Conservation (phyloP, 2,888 invertebrate species). For the Cyclophora punctaria region DNA sequence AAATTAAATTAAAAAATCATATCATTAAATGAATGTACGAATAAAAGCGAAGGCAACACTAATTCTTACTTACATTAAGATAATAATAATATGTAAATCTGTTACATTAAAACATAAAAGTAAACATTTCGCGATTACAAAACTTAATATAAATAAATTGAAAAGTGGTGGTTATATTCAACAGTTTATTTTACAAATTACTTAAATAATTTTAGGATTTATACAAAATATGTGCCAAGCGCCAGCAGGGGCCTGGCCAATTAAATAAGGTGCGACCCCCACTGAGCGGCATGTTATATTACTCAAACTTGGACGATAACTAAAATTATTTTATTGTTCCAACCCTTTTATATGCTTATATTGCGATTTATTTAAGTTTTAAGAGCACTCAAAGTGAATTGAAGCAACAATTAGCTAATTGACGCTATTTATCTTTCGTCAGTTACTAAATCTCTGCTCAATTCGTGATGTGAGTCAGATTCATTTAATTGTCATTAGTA, state of each 20-base stretch:
- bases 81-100: no score
- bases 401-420: no score
- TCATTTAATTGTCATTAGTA: no score
- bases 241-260: slow-evolving; percentile 16
- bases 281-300: slow-evolving; percentile 17
- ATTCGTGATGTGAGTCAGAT: no score
- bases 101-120: background rate
- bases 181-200: slow-evolving; percentile 1
- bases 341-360: background rate
- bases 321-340: slow-evolving; percentile 9
- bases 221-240: slow-evolving; percentile 7
- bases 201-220: slow-evolving; percentile 1
- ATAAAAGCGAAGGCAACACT: no score
- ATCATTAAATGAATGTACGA: no score
- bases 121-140: background rate
- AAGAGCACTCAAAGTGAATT: background rate
- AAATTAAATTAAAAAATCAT: no score
- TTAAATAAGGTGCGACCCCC: slow-evolving; percentile 18
- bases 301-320: slow-evolving; percentile 5
- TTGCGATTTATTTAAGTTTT: background rate
- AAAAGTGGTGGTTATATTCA: background rate
- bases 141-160: no score
- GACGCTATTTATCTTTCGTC: no score
- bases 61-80: no score
- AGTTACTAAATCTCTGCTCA: no score